phyloP scores from a whole-genome alignment of 1,140 invertebrate genomes.

The Ctenoplectra terminalis region DNA sequence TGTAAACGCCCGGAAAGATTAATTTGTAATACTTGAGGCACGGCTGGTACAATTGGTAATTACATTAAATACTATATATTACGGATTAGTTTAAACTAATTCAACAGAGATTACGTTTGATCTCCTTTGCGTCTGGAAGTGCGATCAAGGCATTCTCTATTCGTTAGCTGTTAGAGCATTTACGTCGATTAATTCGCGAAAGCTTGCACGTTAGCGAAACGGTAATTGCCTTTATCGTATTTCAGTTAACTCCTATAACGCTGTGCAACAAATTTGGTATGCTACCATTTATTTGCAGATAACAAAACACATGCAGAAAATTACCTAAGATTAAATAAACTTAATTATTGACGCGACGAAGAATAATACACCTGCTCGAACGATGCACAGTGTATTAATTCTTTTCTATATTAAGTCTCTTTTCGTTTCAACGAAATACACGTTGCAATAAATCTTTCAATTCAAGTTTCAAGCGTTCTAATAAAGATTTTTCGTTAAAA shows the following conservation, averaged over 20 bases:
- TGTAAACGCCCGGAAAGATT: constrained; percentile 21
- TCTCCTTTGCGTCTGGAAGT: background rate
- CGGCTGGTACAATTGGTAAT: constrained; percentile 15
- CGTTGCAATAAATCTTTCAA: background rate
- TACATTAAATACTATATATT: background rate
- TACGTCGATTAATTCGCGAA: background rate
- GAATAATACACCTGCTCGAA: no score
- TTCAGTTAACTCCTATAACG: background rate
- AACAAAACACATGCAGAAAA: no score
- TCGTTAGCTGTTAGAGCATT: background rate
- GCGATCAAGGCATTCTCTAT: background rate
- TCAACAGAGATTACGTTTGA: background rate
- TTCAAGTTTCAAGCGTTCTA: no score
- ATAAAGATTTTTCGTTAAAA: background rate
- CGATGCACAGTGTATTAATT: no score
- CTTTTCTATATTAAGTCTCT: no score
- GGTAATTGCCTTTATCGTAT: background rate
- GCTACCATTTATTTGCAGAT: no score
- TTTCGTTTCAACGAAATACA: background rate
- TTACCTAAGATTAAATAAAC: no score
- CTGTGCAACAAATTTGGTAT: background rate
- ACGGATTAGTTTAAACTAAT: constrained; percentile 20
- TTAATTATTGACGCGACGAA: no score
- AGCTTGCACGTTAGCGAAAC: background rate
- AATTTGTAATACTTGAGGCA: constrained; percentile 21